phyloP scores from a whole-genome alignment of 2,113 vertebrate species.

The Labeo rohita region DNA sequence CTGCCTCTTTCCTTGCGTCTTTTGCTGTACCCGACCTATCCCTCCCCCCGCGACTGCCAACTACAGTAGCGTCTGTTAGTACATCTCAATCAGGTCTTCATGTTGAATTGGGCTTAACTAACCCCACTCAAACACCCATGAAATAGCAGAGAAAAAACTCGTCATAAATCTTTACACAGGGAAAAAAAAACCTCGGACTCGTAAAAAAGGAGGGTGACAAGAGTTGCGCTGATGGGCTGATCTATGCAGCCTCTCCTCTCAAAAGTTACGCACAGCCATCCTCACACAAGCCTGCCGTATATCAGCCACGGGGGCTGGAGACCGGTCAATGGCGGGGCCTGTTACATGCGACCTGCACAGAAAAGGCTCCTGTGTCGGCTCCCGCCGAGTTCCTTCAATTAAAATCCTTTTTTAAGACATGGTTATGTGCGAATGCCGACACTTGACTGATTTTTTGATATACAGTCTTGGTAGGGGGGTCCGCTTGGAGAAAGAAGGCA shows the following conservation, averaged over 20 bases:
- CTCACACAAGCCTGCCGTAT: conserved; percentile 44
- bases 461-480: conserved; percentile 62
- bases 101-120: conserved; percentile 55
- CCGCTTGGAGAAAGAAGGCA: conserved; percentile 33
- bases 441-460: conserved; percentile 71
- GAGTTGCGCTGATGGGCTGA: conserved; percentile 54
- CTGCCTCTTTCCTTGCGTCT: conserved; percentile 31
- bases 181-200: conserved; percentile 45
- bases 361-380: conserved; percentile 77
- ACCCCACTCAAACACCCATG: conserved; percentile 54
- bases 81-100: conserved; percentile 55
- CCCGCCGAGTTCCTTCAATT: conserved; percentile 77
- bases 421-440: conserved; percentile 73
- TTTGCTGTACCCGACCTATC: conserved; percentile 36
- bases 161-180: conserved; percentile 51
- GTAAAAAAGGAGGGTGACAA: conserved; percentile 55
- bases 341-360: conserved; percentile 66
- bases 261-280: conserved; percentile 43
- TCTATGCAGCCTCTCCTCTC: conserved; percentile 47
- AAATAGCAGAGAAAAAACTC: conserved; percentile 51
- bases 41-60: conserved; percentile 26
- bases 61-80: conserved; percentile 37
- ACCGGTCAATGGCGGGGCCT: conserved; percentile 67
- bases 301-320: conserved; percentile 58
- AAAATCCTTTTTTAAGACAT: conserved; percentile 74